Evolutionary conservation across 1,140 invertebrate species (phyloP).

Genomic region (Nasonia longicornis): DNA sequence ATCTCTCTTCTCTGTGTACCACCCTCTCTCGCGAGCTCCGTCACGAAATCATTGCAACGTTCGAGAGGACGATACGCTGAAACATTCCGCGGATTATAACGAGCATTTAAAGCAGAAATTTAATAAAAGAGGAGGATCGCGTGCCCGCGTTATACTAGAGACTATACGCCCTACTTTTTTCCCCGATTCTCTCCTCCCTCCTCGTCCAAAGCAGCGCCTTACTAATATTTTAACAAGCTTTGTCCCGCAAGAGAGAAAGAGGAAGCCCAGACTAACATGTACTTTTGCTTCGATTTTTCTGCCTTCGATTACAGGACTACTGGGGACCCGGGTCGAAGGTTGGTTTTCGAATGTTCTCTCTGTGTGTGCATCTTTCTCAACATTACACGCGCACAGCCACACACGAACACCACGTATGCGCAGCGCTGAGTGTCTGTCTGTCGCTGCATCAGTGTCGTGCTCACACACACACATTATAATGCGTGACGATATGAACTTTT

Average conservation of each 20-base stretch:
- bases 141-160: background rate
- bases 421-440: slow-evolving; percentile 17
- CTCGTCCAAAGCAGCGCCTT: background rate
- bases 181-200: too few relatives aligned
- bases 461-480: background rate
- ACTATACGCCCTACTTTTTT: background rate
- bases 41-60: too few relatives aligned
- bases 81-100: too few relatives aligned
- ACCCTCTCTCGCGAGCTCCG: too few relatives aligned
- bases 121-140: too few relatives aligned
- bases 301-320: slow-evolving; percentile 72
- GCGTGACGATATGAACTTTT: slow-evolving; percentile 31
- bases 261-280: slow-evolving; percentile 61
- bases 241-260: slow-evolving; percentile 48
- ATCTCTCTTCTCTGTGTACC: too few relatives aligned
- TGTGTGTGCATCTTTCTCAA: slow-evolving; percentile 20
- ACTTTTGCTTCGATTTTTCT: slow-evolving; percentile 58
- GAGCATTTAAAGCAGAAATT: too few relatives aligned
- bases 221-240: slow-evolving; percentile 50
- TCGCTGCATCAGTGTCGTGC: slow-evolving; percentile 7
- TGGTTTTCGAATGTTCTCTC: slow-evolving; percentile 62
- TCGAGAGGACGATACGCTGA: too few relatives aligned
- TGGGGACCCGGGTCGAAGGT: slow-evolving; percentile 77
- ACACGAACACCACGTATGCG: background rate
- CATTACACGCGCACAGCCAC: background rate